Conservation (phyloP, 2,888 invertebrate genomes). For the Geophilus truncorum region DNA sequence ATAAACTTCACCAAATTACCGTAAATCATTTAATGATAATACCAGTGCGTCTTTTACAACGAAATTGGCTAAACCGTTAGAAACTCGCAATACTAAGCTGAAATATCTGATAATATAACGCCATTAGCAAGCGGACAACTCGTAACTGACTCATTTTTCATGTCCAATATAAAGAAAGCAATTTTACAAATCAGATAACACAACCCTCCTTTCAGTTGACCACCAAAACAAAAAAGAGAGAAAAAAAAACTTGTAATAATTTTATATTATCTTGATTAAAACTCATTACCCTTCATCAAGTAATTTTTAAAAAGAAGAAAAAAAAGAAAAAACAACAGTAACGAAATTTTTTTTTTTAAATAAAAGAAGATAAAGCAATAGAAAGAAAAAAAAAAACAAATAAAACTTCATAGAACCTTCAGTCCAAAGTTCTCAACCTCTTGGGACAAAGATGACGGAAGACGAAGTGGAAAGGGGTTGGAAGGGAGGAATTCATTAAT, state of each 20-base stretch:
- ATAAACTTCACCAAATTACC: not conserved
- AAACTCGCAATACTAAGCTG: too few relatives aligned
- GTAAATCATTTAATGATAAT: not conserved
- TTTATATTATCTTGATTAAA: conserved; percentile 11
- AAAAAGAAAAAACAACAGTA: not conserved
- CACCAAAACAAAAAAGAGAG: not conserved
- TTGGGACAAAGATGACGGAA: not conserved
- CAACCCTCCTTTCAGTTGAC: not conserved
- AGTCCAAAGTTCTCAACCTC: not conserved
- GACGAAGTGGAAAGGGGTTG: not conserved
- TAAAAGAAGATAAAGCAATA: not conserved
- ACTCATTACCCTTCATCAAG: not conserved
- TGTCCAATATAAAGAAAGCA: not conserved
- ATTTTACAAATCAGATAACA: not conserved
- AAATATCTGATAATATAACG: not conserved
- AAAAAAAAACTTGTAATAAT: not conserved
- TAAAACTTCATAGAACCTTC: not conserved
- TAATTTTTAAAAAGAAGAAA: not conserved
- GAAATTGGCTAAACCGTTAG: not conserved
- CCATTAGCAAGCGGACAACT: not conserved
- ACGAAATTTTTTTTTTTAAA: not conserved
- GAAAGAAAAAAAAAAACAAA: not conserved
- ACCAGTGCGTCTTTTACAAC: not conserved
- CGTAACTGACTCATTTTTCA: not conserved
- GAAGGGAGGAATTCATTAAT: not conserved